These are phyloP conservation scores for Drosophila ercepeae DNA, from an alignment of 1,140 invertebrate species.

Conservation along the genomic window DNA sequence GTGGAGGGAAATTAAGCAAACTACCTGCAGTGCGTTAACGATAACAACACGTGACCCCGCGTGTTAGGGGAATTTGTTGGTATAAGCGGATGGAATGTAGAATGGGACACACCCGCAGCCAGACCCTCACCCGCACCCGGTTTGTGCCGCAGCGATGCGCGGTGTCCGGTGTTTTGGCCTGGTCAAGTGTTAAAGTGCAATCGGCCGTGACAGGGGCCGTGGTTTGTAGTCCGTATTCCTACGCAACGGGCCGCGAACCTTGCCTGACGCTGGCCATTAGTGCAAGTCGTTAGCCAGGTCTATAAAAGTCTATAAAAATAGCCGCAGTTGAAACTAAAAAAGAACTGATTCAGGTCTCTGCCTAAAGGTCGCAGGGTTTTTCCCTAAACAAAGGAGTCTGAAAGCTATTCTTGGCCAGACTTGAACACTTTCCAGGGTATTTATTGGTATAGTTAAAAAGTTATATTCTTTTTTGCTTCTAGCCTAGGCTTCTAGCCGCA, in stretches of 20 bases:
- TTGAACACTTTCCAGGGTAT: too few species aligned
- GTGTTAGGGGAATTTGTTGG: conserved; percentile 28
- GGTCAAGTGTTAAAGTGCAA: conserved; percentile 81
- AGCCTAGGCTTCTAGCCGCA: conserved; percentile 30
- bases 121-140: too few species aligned
- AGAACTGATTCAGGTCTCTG: conserved; percentile 42
- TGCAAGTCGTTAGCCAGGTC: conserved; percentile 62
- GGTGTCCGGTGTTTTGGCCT: conserved; percentile 41
- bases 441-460: not conserved
- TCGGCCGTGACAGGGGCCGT: conserved; percentile 64
- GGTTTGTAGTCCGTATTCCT: conserved; percentile 19
- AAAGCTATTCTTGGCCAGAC: too few species aligned
- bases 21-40: conserved; percentile 68
- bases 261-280: conserved; percentile 69
- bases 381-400: too few species aligned
- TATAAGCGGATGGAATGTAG: conserved; percentile 32
- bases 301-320: conserved; percentile 49
- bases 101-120: conserved; percentile 28
- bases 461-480: conserved; percentile 15
- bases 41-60: conserved; percentile 71
- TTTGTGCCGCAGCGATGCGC: not conserved
- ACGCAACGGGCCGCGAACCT: conserved; percentile 50
- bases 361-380: conserved; percentile 18
- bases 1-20: conserved; percentile 46
- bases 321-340: conserved; percentile 35